Evolutionary conservation across 2,888 invertebrate species (phyloP), one percentile per base, ranked within the genome.

Genomic region (Drosophila borborema): DNA sequence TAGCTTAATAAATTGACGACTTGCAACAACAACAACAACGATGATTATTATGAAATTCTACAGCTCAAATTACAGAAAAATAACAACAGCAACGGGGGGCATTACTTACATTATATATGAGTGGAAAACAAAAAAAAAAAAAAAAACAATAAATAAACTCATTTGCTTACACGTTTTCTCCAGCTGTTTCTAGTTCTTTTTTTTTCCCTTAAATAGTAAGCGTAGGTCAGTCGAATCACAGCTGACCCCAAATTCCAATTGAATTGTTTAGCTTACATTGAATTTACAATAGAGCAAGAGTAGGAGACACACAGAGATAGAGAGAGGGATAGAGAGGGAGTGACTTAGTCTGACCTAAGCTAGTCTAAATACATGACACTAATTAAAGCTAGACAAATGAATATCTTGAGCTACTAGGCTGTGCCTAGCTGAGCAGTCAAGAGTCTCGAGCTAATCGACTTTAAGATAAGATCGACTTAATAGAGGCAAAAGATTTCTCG

Each of bases 171-270:
- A 28, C 28, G 49, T 49, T 61, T 34, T 28, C 45, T 20, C 48
- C 31, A 31, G 64, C 18, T 23, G 49, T 3, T 46, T 45, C 61
- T 49, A 60, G 48, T 58, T 58, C n/a, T 58, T 2, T 45, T 2
- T 10, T 18, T n/a, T n/a, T 40, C n/a, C 53, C 60, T 65, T 28
- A 54, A 34, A 43, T 43, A 20, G 53, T 72, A 55, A 41, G 31
- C 63, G 48, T 61, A 73, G 77, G 68, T 73, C 77, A 66, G 53
- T 66, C 59, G 31, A 55, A 56, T 20, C 53, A 58, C 53, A 61
- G 34, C 20, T 74, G 77, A 77, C 78, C 78, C 78, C 46, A 77
- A 77, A 77, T 60, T 67, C 48, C 56, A 77, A 74, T 74, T 74
- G 70, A 73, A 54, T 77, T 68, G 68, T 16, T 69, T 49, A 12